Evolutionary conservation across 2,113 vertebrate species (phyloP).

Genomic region (Pseudorasbora parva): DNA sequence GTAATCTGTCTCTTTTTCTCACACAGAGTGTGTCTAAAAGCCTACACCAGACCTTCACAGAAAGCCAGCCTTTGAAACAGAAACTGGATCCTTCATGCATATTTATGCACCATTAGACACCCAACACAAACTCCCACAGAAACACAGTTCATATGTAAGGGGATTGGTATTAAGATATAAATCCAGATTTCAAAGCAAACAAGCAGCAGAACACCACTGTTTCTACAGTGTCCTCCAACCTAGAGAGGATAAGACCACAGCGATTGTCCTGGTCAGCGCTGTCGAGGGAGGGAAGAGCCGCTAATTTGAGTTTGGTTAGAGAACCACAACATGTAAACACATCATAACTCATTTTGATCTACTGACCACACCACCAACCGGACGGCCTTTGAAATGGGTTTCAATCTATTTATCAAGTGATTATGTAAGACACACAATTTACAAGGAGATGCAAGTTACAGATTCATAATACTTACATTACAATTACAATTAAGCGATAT

Average conservation of each 20-base stretch:
- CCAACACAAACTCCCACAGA: slow-evolving; percentile 6
- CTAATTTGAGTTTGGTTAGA: slow-evolving; percentile 62
- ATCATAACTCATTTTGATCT: slow-evolving; percentile 52
- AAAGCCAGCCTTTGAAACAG: not conserved
- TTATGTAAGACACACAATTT: not conserved
- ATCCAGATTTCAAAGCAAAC: not conserved
- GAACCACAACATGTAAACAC: slow-evolving; percentile 63
- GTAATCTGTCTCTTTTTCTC: slow-evolving; percentile 56
- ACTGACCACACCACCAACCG: slow-evolving; percentile 3
- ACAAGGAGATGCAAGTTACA: not conserved
- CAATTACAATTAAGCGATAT: not conserved
- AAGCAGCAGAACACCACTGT: not conserved
- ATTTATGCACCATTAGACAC: not conserved
- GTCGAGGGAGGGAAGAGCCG: slow-evolving; percentile 56
- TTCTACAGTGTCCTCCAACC: slow-evolving; percentile 4
- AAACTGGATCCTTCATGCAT: not conserved
- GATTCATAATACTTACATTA: not conserved
- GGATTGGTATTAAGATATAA: not conserved
- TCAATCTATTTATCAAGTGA: not conserved
- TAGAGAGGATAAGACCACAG: slow-evolving; percentile 52
- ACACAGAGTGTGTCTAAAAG: slow-evolving; percentile 41
- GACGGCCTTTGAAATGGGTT: not conserved
- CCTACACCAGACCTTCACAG: slow-evolving; percentile 31
- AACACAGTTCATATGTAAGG: not conserved
- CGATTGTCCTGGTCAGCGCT: slow-evolving; percentile 60